Conservation (phyloP, 2,797 vertebrate species). For the Anguilla pacifica region DNA sequence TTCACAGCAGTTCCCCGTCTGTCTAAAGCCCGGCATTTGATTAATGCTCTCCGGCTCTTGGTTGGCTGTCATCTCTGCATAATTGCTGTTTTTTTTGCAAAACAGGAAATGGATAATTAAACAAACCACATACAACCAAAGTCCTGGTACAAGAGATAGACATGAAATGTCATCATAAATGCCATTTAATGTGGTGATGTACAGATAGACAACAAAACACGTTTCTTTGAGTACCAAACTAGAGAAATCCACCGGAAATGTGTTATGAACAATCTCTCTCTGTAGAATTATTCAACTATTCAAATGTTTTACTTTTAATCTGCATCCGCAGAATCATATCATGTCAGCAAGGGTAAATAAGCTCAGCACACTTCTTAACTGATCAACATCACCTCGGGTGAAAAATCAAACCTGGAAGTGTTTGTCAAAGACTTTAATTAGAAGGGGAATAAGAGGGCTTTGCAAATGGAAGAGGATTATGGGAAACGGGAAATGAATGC, state of each 20-base stretch:
- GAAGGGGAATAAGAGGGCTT: conserved; percentile 25
- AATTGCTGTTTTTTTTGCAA: background rate
- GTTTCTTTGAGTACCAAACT: background rate
- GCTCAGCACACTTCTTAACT: background rate
- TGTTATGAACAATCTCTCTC: background rate
- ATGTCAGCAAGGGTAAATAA: background rate
- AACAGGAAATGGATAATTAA: background rate
- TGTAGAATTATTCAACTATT: background rate
- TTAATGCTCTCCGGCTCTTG: background rate
- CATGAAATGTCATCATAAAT: background rate
- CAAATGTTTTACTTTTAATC: background rate
- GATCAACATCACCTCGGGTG: background rate
- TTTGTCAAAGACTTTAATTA: conserved; percentile 34
- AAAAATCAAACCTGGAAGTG: background rate
- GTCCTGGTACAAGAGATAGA: background rate
- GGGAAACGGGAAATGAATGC: conserved; percentile 22
- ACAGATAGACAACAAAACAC: background rate
- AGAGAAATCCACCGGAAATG: background rate
- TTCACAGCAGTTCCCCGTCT: background rate
- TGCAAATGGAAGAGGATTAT: conserved; percentile 24
- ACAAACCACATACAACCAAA: background rate
- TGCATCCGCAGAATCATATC: background rate
- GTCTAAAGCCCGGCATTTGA: background rate
- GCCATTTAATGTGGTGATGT: background rate
- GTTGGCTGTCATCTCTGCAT: background rate